phyloP scores from a whole-genome alignment of 2,888 invertebrate species.

The Smittia sp. region DNA sequence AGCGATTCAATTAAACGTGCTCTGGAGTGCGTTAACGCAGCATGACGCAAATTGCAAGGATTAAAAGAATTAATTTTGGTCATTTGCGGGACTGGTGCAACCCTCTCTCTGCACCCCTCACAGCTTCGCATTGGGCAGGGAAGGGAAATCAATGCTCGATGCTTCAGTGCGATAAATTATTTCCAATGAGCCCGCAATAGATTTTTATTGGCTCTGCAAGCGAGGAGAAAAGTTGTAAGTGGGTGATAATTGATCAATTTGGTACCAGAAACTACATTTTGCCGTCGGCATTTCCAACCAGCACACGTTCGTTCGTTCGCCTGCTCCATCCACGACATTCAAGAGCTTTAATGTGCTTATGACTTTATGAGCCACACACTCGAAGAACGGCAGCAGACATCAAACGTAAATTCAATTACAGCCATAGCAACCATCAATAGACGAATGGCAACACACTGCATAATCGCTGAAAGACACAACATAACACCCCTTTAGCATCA shows the following conservation, averaged over 20 bases:
- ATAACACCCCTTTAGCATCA: conserved; percentile 14
- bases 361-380: conserved; percentile 22
- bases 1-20: conserved; percentile 25
- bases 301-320: neutral
- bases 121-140: neutral
- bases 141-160: conserved; percentile 6
- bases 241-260: conserved; percentile 38
- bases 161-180: neutral
- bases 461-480: neutral
- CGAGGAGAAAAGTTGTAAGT: conserved; percentile 32
- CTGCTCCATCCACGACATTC: neutral
- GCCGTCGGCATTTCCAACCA: conserved; percentile 14
- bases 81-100: neutral
- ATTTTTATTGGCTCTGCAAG: conserved; percentile 11
- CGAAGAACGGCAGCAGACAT: neutral
- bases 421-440: conserved; percentile 12
- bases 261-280: neutral
- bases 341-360: conserved; percentile 10
- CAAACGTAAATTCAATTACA: conserved; percentile 22
- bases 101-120: neutral
- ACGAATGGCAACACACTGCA: neutral
- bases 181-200: neutral
- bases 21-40: conserved; percentile 10
- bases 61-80: conserved; percentile 16
- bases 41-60: conserved; percentile 31